A percentile compares a stretch with the other conserved stretches of the same genome.
These are phyloP conservation scores for Noturus placidus DNA, from an alignment of 2,113 vertebrate genomes.

Conservation along the genomic window DNA sequence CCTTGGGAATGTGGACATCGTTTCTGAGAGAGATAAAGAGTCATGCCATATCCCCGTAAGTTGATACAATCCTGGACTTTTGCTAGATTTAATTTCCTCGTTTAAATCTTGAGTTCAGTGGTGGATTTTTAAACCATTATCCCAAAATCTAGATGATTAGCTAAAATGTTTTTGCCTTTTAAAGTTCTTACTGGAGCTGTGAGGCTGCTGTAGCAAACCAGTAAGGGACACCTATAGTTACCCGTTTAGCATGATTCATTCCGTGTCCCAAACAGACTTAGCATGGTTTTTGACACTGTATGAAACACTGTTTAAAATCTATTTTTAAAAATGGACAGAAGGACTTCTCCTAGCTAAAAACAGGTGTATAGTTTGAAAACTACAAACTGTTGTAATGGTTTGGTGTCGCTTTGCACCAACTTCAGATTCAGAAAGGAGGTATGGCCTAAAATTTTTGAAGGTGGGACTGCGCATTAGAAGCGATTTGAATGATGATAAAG, in stretches of 20 bases:
- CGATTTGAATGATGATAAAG: neutral
- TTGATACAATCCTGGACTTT: neutral
- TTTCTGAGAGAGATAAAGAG: constrained; percentile 77
- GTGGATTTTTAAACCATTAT: neutral
- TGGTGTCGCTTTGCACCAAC: neutral
- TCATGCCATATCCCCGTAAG: constrained; percentile 80
- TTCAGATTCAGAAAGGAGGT: neutral
- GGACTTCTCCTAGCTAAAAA: neutral
- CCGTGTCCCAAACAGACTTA: neutral
- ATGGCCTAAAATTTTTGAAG: neutral
- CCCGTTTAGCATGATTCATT: neutral
- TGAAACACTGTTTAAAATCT: neutral
- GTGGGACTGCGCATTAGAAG: neutral
- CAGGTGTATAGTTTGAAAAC: neutral
- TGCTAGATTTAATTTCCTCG: neutral
- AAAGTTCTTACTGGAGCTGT: neutral
- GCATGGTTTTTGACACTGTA: neutral
- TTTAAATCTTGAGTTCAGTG: neutral
- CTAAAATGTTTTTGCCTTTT: neutral
- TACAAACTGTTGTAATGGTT: neutral
- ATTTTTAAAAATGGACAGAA: neutral
- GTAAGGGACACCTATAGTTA: neutral
- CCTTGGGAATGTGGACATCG: constrained; percentile 85
- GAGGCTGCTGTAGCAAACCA: neutral
- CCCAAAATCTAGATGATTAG: neutral